Conservation (phyloP, 2,113 vertebrate genomes). For the Cheilinus undulatus region DNA sequence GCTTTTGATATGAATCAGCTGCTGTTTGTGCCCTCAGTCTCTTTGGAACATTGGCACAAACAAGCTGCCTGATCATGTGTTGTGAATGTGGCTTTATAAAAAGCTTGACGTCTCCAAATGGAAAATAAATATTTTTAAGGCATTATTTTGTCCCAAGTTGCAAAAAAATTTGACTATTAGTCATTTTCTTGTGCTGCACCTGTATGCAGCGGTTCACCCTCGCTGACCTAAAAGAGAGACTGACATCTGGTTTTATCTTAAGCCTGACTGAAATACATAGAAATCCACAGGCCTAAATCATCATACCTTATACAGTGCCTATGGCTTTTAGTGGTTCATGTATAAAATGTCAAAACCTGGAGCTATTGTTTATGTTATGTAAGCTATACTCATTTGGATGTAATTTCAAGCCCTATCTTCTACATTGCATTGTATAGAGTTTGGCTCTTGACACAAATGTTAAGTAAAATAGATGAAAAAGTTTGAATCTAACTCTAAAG, state of each 20-base stretch:
- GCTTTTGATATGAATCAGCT: conserved; percentile 15
- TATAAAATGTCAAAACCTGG: not conserved
- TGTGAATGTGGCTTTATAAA: not conserved
- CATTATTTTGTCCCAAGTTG: not conserved
- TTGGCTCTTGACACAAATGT: too few relatives aligned
- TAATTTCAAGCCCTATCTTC: too few relatives aligned
- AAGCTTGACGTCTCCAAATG: not conserved
- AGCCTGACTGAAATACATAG: too few relatives aligned
- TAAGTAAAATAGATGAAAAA: too few relatives aligned
- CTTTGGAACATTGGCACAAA: not conserved
- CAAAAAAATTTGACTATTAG: too few relatives aligned
- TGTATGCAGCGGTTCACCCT: not conserved
- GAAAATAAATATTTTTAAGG: not conserved
- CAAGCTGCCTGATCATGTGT: not conserved
- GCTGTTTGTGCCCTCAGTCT: not conserved
- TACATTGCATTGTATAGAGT: too few relatives aligned
- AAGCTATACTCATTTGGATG: too few relatives aligned
- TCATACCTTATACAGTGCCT: too few relatives aligned
- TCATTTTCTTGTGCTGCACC: not conserved
- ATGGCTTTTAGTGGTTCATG: not conserved
- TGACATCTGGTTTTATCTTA: too few relatives aligned
- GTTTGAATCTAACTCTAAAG: too few relatives aligned
- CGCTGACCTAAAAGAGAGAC: not conserved
- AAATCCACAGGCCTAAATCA: too few relatives aligned
- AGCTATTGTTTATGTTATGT: not conserved